These are phyloP conservation scores for Pimpla rufipes DNA, from an alignment of 2,888 invertebrate genomes.

Conservation along the genomic window DNA sequence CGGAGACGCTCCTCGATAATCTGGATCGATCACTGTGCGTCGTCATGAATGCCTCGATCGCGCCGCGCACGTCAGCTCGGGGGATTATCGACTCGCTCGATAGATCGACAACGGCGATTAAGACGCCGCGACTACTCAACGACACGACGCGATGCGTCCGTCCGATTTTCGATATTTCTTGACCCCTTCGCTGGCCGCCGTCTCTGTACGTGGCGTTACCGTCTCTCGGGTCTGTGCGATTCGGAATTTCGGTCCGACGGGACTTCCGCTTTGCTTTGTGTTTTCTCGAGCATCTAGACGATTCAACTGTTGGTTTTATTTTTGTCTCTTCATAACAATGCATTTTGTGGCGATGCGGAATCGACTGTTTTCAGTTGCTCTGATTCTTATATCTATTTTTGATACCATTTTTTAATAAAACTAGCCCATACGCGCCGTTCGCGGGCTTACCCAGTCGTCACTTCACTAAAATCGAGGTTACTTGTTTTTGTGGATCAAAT, in stretches of 20 bases:
- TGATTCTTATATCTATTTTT: not conserved
- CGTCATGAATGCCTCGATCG: constrained; percentile 60
- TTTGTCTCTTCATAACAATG: not conserved
- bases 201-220: not conserved
- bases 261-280: constrained; percentile 18
- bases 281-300: not conserved
- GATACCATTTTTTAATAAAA: no score
- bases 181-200: constrained; percentile 28
- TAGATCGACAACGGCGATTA: constrained; percentile 67
- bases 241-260: not conserved
- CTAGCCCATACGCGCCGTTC: no score
- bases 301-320: not conserved
- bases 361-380: not conserved
- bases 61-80: constrained; percentile 11
- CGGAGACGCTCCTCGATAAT: constrained; percentile 52
- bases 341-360: not conserved
- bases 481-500: no score
- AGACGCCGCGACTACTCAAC: constrained; percentile 42
- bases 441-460: no score
- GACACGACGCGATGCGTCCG: constrained; percentile 35
- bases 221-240: not conserved
- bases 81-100: constrained; percentile 58
- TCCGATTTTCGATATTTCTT: constrained; percentile 34
- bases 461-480: no score
- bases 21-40: constrained; percentile 57